These are phyloP conservation scores for Meriones psammophilus DNA, from an alignment of 2,797 vertebrate genomes.

Conservation along the genomic window DNA sequence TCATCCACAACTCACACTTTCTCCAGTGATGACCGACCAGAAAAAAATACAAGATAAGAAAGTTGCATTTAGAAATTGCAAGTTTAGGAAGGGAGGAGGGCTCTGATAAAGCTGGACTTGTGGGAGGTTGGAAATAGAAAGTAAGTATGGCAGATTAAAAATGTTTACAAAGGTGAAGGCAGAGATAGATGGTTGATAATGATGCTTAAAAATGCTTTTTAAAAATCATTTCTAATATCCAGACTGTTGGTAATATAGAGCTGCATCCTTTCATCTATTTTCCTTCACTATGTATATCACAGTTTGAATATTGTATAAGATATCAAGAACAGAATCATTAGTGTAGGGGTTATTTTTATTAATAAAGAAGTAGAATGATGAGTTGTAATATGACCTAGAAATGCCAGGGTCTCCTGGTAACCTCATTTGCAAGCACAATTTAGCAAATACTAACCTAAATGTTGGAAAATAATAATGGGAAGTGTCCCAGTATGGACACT, in stretches of 20 bases:
- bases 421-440: neutral
- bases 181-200: neutral
- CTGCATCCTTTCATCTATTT: neutral
- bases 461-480: neutral
- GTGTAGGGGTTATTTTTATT: neutral
- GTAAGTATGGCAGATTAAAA: neutral
- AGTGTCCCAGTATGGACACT: neutral
- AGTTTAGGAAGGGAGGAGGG: neutral
- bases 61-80: neutral
- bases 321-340: neutral
- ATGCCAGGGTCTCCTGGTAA: neutral
- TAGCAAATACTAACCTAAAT: neutral
- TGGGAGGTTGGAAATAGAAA: neutral
- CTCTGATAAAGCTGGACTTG: neutral
- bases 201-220: neutral
- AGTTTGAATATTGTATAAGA: neutral
- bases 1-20: neutral
- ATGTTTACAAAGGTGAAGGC: neutral
- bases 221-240: neutral
- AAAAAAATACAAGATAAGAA: neutral
- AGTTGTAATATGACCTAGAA: neutral
- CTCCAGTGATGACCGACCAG: neutral
- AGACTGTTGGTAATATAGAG: neutral
- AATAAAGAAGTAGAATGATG: neutral
- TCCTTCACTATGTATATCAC: neutral